A percentile compares a stretch with the other conserved stretches of the same genome.
These are phyloP conservation scores for Leptinotarsa texana DNA, from an alignment of 1,140 invertebrate genomes.

Conservation along the genomic window DNA sequence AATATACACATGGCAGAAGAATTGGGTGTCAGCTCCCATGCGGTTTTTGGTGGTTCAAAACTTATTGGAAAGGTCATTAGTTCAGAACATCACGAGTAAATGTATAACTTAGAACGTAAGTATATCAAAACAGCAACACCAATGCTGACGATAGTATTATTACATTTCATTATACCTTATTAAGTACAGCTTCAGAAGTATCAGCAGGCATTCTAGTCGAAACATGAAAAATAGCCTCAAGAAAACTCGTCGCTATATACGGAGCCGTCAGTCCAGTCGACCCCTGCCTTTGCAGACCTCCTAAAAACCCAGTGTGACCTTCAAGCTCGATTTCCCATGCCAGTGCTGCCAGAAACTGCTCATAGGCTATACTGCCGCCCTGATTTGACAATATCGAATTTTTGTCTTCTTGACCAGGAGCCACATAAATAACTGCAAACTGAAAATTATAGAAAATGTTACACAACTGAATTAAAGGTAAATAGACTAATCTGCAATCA, in stretches of 20 bases:
- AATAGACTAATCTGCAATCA: not conserved
- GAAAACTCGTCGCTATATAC: slow-evolving; percentile 93
- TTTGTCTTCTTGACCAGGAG: slow-evolving; percentile 95
- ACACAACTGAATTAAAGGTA: not conserved
- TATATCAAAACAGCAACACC: too few relatives aligned
- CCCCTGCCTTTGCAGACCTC: slow-evolving; percentile 90
- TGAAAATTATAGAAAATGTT: slow-evolving; percentile 29
- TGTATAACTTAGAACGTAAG: too few relatives aligned
- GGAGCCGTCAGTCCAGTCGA: slow-evolving; percentile 90
- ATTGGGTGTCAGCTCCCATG: too few relatives aligned
- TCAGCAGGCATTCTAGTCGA: slow-evolving; percentile 96
- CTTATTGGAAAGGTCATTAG: too few relatives aligned
- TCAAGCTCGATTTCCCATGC: slow-evolving; percentile 97
- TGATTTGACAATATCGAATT: slow-evolving; percentile 85
- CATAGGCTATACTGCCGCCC: slow-evolving; percentile 88
- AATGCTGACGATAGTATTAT: too few relatives aligned
- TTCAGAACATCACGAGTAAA: too few relatives aligned
- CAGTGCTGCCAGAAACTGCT: slow-evolving; percentile 90
- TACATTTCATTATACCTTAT: slow-evolving; percentile 68
- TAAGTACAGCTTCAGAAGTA: slow-evolving; percentile 81
- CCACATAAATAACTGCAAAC: slow-evolving; percentile 94
- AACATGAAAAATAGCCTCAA: slow-evolving; percentile 91
- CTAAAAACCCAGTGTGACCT: slow-evolving; percentile 93
- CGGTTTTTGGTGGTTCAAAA: too few relatives aligned
- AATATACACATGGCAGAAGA: too few relatives aligned